Evolutionary conservation across 2,797 vertebrate genomes (phyloP), one percentile per base, ranked within the genome.

Genomic region (Micrastur ruficollis): DNA sequence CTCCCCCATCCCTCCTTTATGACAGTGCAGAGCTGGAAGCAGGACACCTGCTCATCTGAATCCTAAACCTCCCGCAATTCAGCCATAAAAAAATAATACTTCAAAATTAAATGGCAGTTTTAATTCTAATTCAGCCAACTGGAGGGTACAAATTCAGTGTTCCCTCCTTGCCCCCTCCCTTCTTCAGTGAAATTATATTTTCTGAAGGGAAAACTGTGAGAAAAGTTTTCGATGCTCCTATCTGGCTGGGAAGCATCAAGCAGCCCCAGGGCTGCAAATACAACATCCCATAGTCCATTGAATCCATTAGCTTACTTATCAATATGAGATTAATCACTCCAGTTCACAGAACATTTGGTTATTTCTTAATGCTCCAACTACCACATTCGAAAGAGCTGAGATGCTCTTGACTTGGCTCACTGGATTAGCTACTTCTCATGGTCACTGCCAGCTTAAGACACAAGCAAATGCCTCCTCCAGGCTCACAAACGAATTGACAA

Each of bases 241-340:
- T 91, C 68, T 26, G 17, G 14, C 38, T 81, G 19, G 42, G 40
- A 80, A 71, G 32, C 58, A 88, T 18, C 87, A 88, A 71, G 58
- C 12, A 49, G 16, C 22, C 72, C 26, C 81, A 86, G 50, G 40
- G 38, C 44, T 91, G 55, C 76, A 93, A 78, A 81, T 49, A 59
- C 32, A 95, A 59, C 84, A 83, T 82, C 86, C 84, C 53, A 87
- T 61, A 96, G 59, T 65, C 79, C 84, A 91, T 26, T 92, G 53
- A 94, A 58, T 50, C 86, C 86, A 85, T 87, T 89, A 87, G 49
- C 50, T 94, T 91, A 78, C 36, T 87, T 96, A 95, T 74, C 86
- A 92, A 90, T 34, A 53, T 14, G 83, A 93, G 74, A 95, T 95
- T 93, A 92, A 85, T 96, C 89, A 93, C 80, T 92, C 53, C 86